Base-by-base conservation (phyloP, 1,140 invertebrate genomes). In the Papilio xuthus region DNA sequence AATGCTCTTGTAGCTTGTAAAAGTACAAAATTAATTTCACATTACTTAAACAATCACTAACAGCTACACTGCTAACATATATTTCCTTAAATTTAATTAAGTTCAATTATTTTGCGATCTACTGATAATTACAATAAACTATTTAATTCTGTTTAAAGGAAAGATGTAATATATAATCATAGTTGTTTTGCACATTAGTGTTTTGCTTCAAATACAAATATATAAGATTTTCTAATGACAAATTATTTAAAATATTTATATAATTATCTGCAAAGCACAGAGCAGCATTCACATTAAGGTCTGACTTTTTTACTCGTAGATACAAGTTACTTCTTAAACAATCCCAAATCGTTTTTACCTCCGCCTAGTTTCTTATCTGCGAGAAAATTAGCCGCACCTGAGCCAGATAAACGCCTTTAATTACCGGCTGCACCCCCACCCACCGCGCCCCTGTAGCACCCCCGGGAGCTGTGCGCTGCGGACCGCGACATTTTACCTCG, bases 341-440 rank as follows among this genome's bases (percentile, higher is more conserved):
- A n/a, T 18, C 37, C 23, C 8, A n/a, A 78, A 80, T 80, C 78
- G 78, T 81, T 75, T 81, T 80, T 80, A 81, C 82, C 77, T 73
- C 67, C 77, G 67, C 67, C 9, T 23, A 84, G 80, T 81, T 82
- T 69, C 80, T 77, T 85, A 83, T 84, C 82, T 82, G 69, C 23
- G 72, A n/a, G 73, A 79, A 75, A 81, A 80, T 83, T 82, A 84
- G 82, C 81, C 56, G 72, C 85, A 84, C 85, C 83, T 84, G 85
- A 72, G 71, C 63, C 79, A 83, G 85, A 89, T 89, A 88, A 87
- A 87, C 86, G 88, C 83, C 83, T 86, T 86, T 88, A 89, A 88
- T 88, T 89, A 87, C 88, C 83, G 80, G 78, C 82, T 82, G 83
- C 77, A 67, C 78, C 81, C 78, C 32, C 32, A 37, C 32, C 78